Conservation (phyloP, 2,888 invertebrate species). For the Drosophila formosana region DNA sequence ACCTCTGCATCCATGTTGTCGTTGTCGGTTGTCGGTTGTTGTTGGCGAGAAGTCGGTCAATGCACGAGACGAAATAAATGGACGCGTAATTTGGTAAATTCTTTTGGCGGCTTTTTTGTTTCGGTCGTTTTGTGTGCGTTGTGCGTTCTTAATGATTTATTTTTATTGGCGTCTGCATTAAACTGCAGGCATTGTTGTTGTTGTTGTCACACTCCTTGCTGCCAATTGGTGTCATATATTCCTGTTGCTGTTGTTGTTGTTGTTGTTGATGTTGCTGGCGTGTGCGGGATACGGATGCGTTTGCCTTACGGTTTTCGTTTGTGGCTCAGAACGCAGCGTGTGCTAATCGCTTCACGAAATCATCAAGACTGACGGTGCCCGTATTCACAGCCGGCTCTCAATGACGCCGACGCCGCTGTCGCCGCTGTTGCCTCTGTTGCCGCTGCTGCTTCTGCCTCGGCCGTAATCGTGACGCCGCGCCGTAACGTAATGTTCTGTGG, state of each 20-base stretch:
- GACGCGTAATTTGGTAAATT: conserved; percentile 53
- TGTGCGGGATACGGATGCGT: conserved; percentile 28
- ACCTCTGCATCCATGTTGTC: conserved; percentile 70
- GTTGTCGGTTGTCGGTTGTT: conserved; percentile 31
- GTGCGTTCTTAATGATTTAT: conserved; percentile 60
- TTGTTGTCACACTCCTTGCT: conserved; percentile 19
- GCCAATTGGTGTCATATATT: conserved; percentile 29
- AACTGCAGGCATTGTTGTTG: conserved; percentile 21
- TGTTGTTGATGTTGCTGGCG: conserved; percentile 15
- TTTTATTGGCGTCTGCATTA: conserved; percentile 25
- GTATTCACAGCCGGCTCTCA: conserved; percentile 25
- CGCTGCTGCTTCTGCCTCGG: conserved; percentile 11
- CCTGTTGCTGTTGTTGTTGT: conserved; percentile 10
- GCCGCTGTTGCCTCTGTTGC: background rate
- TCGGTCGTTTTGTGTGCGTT: conserved; percentile 27
- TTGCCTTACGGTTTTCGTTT: conserved; percentile 7
- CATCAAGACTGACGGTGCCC: conserved; percentile 79
- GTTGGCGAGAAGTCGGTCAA: conserved; percentile 44
- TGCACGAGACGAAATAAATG: conserved; percentile 42
- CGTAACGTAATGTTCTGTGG: conserved; percentile 6
- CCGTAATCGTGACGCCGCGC: conserved; percentile 27
- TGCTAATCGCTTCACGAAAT: conserved; percentile 83
- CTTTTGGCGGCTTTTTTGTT: conserved; percentile 48
- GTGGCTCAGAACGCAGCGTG: conserved; percentile 59
- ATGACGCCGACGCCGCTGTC: conserved; percentile 20